Percentiles rank a stretch among this genome's conserved stretches.
Evolutionary conservation across 2,113 vertebrate species (phyloP).

Genomic region (Podarcis cretensis): DNA sequence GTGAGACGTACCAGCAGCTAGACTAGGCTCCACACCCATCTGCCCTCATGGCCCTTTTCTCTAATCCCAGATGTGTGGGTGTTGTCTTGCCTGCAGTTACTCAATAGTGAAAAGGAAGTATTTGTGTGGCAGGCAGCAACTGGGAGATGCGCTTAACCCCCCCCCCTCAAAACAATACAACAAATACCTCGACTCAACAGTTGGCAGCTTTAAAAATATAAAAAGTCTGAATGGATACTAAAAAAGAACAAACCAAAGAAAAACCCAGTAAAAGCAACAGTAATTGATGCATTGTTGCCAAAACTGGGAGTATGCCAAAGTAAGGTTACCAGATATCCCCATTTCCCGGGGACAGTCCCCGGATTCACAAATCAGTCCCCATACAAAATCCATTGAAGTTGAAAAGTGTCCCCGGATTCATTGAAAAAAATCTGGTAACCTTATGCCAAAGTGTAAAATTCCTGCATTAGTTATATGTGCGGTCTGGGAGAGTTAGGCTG

Average conservation of each 20-base stretch:
- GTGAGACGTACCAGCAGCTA: neutral
- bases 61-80: neutral
- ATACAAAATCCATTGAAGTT: too few species aligned
- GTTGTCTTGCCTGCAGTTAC: neutral
- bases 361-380: too few species aligned
- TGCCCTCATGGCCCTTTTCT: neutral
- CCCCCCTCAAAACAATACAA: too few species aligned
- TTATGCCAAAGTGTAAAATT: neutral
- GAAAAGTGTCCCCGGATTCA: too few species aligned
- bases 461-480: neutral
- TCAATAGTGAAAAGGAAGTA: neutral
- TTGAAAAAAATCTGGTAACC: too few species aligned
- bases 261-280: neutral
- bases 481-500: neutral
- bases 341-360: too few species aligned
- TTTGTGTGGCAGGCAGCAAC: too few species aligned
- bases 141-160: too few species aligned
- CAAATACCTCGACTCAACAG: too few species aligned
- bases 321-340: neutral
- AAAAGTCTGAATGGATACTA: neutral
- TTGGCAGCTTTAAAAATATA: neutral
- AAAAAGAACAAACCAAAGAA: neutral
- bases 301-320: neutral
- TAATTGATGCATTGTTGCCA: neutral
- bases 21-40: neutral